Evolutionary conservation across 2,113 vertebrate genomes (phyloP).

Genomic region (Melanostigma gelatinosum): DNA sequence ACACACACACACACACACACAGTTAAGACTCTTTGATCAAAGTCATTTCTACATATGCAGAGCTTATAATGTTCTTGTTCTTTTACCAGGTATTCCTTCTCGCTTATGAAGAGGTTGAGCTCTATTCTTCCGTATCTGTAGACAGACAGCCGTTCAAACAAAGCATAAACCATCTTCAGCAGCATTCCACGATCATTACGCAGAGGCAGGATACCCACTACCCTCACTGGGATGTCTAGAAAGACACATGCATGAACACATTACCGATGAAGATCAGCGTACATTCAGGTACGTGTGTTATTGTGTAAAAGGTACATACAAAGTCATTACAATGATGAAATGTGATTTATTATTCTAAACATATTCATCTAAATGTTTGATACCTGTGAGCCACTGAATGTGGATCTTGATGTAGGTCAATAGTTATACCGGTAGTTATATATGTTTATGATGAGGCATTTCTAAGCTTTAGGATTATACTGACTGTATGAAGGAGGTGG

Average conservation of each 20-base stretch:
- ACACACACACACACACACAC: background rate
- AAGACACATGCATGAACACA: constrained; percentile 4
- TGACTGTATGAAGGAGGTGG: background rate
- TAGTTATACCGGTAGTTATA: background rate
- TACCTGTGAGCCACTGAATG: background rate
- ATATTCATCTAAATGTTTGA: background rate
- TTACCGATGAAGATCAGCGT: background rate
- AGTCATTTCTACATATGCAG: background rate
- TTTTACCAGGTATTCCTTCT: constrained; percentile 89
- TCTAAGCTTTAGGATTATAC: background rate
- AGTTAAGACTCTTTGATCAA: background rate
- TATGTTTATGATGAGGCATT: background rate
- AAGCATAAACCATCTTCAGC: constrained; percentile 87
- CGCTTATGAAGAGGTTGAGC: constrained; percentile 90
- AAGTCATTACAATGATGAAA: background rate
- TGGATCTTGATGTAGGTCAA: background rate
- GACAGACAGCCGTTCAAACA: constrained; percentile 88
- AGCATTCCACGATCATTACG: constrained; percentile 82
- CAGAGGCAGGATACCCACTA: constrained; percentile 88
- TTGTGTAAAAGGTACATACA: background rate
- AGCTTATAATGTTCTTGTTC: background rate
- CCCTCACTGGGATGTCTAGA: constrained; percentile 88
- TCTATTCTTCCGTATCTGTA: constrained; percentile 91
- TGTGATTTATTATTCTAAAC: background rate
- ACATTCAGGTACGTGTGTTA: background rate